Base-by-base conservation (phyloP, 2,888 invertebrate species). In the Scaptomyza cyrtandrae region DNA sequence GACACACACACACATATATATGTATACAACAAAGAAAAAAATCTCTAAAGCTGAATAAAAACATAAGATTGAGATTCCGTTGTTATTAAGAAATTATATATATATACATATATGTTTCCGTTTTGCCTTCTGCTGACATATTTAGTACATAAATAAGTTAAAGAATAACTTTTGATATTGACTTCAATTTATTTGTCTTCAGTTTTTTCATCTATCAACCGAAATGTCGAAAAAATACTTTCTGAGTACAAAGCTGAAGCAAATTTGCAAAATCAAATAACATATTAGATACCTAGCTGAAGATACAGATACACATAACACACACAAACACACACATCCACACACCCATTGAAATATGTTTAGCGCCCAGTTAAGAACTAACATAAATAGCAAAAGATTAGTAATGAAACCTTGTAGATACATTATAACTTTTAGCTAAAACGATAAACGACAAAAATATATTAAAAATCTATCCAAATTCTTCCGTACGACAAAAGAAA, bases 391-490 rank as follows among this genome's bases (percentile, higher is more conserved):
- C 58, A 71, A 65, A 14, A 49, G 55, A 71, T 75, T 80, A 86
- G 85, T 59, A 57, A 55, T 27, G 43, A 52, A 82, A 82, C 57
- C 60, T 72, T 73, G 74, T 87, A 83, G 88, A 82, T 61, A 82
- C 87, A 87, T 79, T 74, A 77, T 79, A 87, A 68, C 74, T 79
- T 87, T 87, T 83, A 83, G 83, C 83, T 77, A 77, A 80, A 37
- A 61, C 39, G 14, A 11, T 66, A 14, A n/a, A 39, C 24, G n/a
- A 45, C 33, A 33, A 58, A 31, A 10, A 1, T 0, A 39, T 65
- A 16, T 24, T 27, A 46, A 16, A 81, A 82, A 74, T 80, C 75
- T 88, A 84, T 86, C 88, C 86, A 88, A 84, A 86, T 86, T 88
- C 88, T 88, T 84, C 86, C 88, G 84, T 83, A 77, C 41, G 63